Evolutionary conservation across 2,797 vertebrate species (phyloP).

Genomic region (Adrianichthys oophorus): DNA sequence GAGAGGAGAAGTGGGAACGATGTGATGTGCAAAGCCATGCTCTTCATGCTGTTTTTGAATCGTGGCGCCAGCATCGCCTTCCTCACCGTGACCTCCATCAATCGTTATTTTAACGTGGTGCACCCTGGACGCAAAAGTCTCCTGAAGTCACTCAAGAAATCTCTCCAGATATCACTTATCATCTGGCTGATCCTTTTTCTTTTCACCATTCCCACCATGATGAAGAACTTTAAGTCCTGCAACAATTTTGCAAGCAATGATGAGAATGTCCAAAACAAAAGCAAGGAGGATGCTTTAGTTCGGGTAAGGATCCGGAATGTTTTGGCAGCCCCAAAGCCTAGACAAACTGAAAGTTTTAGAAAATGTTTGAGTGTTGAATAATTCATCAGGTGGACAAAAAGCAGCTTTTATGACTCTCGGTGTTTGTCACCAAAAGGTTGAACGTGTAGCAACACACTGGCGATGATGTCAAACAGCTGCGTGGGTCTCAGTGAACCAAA

Average conservation of each 20-base stretch:
- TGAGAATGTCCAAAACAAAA: rapidly evolving
- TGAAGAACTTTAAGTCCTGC: conserved; percentile 61
- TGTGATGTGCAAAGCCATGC: conserved; percentile 37
- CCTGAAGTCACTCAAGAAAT: conserved; percentile 51
- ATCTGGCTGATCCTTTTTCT: conserved; percentile 70
- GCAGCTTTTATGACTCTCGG: no score
- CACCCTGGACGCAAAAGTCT: conserved; percentile 65
- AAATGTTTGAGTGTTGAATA: neutral
- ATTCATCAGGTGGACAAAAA: neutral
- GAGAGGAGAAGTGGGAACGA: conserved; percentile 23
- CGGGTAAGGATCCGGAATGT: conserved; percentile 35
- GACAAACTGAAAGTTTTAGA: neutral
- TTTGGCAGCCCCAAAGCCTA: no score
- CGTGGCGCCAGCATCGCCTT: conserved; percentile 73
- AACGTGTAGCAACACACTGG: no score
- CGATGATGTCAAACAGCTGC: no score
- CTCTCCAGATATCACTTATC: conserved; percentile 58
- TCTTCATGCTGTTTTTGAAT: conserved; percentile 74
- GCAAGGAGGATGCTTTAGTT: neutral
- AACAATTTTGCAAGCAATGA: conserved; percentile 16
- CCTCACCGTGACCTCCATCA: conserved; percentile 69
- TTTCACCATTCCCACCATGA: conserved; percentile 67
- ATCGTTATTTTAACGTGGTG: conserved; percentile 74
- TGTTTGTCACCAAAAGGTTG: no score
- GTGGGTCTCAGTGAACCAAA: no score